Evolutionary conservation across 2,888 invertebrate genomes (phyloP).

Genomic region (Drosophila acutilabella): DNA sequence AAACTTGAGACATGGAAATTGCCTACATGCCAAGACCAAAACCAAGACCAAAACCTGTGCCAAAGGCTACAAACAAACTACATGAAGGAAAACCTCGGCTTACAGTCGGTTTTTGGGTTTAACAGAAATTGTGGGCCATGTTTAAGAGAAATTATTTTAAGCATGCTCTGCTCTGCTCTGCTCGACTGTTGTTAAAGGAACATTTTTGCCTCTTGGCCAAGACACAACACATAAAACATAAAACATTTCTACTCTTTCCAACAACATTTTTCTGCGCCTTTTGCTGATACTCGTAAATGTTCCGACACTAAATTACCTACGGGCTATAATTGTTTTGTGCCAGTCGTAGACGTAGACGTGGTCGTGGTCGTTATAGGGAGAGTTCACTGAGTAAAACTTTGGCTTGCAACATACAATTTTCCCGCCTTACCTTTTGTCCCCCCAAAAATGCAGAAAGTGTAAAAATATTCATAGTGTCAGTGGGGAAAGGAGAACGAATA

Average conservation of each 20-base stretch:
- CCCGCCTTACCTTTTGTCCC: neutral
- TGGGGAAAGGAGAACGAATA: neutral
- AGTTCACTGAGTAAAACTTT: constrained; percentile 17
- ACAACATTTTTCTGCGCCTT: constrained; percentile 12
- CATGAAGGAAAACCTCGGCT: constrained; percentile 8
- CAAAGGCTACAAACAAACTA: constrained; percentile 30
- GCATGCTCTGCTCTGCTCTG: constrained; percentile 43
- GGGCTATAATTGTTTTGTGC: constrained; percentile 79
- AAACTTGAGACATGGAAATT: constrained; percentile 64
- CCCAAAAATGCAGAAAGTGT: constrained; percentile 51
- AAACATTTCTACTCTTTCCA: constrained; percentile 56
- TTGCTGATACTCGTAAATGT: constrained; percentile 62
- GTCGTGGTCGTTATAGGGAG: neutral
- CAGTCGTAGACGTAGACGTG: too few relatives aligned
- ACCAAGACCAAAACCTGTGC: constrained; percentile 38
- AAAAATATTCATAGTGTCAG: constrained; percentile 45
- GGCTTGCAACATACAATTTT: constrained; percentile 43
- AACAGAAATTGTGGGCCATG: constrained; percentile 71
- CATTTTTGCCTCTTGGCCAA: constrained; percentile 52
- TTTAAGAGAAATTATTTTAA: constrained; percentile 80
- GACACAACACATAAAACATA: constrained; percentile 67
- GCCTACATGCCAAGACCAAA: constrained; percentile 50
- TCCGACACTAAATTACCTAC: constrained; percentile 79
- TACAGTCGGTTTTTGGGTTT: constrained; percentile 38
- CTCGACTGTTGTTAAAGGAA: constrained; percentile 30